Conservation (phyloP, 2,888 invertebrate species). For the Pimpla rufipes region DNA sequence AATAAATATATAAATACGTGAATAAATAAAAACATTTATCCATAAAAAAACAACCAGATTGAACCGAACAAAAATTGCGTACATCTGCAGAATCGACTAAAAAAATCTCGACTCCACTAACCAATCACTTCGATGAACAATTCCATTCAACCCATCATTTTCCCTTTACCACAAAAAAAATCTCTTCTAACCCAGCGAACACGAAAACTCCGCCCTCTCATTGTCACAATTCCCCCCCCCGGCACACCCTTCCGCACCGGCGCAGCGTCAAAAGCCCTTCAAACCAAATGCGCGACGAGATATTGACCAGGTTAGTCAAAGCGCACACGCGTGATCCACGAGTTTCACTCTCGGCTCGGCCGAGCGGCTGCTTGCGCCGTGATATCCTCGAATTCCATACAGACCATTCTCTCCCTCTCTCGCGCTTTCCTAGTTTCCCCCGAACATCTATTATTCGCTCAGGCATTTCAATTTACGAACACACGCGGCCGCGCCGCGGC, state of each 20-base stretch:
- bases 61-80: too few species aligned
- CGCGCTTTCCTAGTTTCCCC: slow-evolving; percentile 26
- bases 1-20: too few species aligned
- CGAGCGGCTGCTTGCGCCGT: neutral
- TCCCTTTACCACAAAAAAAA: too few species aligned
- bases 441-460: slow-evolving; percentile 67
- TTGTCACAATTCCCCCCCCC: neutral
- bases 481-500: slow-evolving; percentile 15
- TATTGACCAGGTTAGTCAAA: neutral
- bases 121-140: too few species aligned
- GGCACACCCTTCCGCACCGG: too few species aligned
- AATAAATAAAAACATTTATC: too few species aligned
- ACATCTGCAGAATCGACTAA: too few species aligned
- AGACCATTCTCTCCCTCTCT: slow-evolving; percentile 3
- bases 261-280: neutral
- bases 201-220: too few species aligned
- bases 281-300: neutral
- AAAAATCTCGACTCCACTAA: too few species aligned
- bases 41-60: too few species aligned
- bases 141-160: too few species aligned
- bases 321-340: neutral
- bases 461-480: slow-evolving; percentile 72
- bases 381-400: slow-evolving; percentile 26
- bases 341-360: neutral
- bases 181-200: too few species aligned